A percentile compares a stretch with the other conserved stretches of the same genome.
Evolutionary conservation across 2,888 invertebrate species (phyloP).

Genomic region (Drosophila longiperda): DNA sequence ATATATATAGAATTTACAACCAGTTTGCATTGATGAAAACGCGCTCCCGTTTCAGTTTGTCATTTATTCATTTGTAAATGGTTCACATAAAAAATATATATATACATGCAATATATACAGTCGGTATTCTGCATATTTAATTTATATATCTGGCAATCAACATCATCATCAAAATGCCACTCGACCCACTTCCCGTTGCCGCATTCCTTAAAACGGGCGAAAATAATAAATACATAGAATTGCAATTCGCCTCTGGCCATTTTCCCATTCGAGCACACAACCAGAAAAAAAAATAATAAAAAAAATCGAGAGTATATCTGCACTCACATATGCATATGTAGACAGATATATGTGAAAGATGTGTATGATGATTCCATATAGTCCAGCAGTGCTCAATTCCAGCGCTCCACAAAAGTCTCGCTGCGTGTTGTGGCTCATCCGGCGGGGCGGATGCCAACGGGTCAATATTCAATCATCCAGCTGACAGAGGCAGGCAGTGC

Average conservation of each 20-base stretch:
- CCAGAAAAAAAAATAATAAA: slow-evolving; percentile 38
- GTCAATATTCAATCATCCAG: slow-evolving; percentile 85
- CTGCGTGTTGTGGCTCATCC: slow-evolving; percentile 42
- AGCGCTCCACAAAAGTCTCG: slow-evolving; percentile 26
- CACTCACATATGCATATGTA: slow-evolving; percentile 34
- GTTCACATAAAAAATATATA: slow-evolving; percentile 64
- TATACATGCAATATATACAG: slow-evolving; percentile 36
- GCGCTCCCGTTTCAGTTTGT: slow-evolving; percentile 55
- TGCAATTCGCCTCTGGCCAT: slow-evolving; percentile 47
- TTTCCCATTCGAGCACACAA: slow-evolving; percentile 2
- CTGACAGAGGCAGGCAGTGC: slow-evolving; percentile 91
- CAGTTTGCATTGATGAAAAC: slow-evolving; percentile 41
- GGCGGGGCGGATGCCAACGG: slow-evolving; percentile 36
- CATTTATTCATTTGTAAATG: slow-evolving; percentile 79
- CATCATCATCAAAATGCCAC: slow-evolving; percentile 71
- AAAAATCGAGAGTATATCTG: slow-evolving; percentile 51
- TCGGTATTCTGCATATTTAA: slow-evolving; percentile 73
- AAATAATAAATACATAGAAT: slow-evolving; percentile 59
- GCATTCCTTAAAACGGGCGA: slow-evolving; percentile 29
- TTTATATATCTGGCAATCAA: slow-evolving; percentile 78
- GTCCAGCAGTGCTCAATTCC: slow-evolving; percentile 31
- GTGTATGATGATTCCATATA: slow-evolving; percentile 25
- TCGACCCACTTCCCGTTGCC: slow-evolving; percentile 28
- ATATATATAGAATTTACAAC: slow-evolving; percentile 5
- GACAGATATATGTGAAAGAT: not conserved